Evolutionary conservation across 1,140 invertebrate genomes (phyloP), one percentile per base, ranked within the genome.

Genomic region (Rhagoletis pomonella): DNA sequence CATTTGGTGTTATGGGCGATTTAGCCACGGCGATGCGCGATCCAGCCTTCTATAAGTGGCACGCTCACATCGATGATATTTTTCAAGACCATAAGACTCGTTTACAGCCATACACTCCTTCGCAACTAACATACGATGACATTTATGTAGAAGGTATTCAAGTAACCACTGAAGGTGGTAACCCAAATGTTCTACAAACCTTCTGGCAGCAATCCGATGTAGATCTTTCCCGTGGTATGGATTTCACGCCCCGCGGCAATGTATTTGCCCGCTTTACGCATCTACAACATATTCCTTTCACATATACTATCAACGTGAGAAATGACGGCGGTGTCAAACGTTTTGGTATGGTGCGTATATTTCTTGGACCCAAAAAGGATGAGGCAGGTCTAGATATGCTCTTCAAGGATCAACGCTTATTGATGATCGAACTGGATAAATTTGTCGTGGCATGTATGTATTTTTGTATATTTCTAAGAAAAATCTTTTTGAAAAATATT

Each of bases 1-100:
- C 94, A 3, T 95, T 96, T 88, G 93, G 95, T 44, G 94, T 96
- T 0, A 96, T 96, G 94, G 96, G 95, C 17, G 96, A 96, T 90
- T 93, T 95, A 0, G 94, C 29, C 29, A 29, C 29, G 29, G 29
- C 29, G 1, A 29, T 29, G 29, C 29, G 29, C 29, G 29, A 29
- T 93, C 97, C 97, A 1, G 65, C 65, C 29, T 67, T 67, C 10
- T 67, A 67, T 67, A 29, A 29, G 12, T 67, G 65, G 65, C 65
- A 67, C 10, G 65, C 65, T 1, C 12, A 67, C 19, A 19, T 67
- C 7, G 19, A 67, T 39, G 42, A 19, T 67, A 67, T 67, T 42
- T 67, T 67, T 39, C 65, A 67, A 19, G n/a, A 29, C 12, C 10
- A 67, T 3, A 67, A 67, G 42, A 19, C 65, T 12, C 65, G 39